Conservation (phyloP, 2,113 vertebrate species). For the Salvelinus alpinus region DNA sequence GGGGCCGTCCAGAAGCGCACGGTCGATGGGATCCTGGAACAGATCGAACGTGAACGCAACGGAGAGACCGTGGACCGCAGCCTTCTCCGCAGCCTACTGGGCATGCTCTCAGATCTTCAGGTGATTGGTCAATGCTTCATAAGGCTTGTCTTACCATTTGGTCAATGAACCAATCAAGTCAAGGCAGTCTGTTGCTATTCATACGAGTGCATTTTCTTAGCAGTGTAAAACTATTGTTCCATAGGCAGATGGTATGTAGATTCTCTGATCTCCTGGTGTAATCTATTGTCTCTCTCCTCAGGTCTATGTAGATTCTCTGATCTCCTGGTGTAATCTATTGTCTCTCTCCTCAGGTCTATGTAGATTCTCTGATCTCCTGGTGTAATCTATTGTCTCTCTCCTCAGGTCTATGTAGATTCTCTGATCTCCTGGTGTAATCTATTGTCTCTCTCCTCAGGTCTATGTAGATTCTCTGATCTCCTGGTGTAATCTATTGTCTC, state of each 20-base stretch:
- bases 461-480: too few relatives aligned
- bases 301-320: conserved; percentile 92
- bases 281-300: conserved; percentile 41
- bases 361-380: background rate
- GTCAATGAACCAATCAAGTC: too few relatives aligned
- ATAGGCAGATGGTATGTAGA: too few relatives aligned
- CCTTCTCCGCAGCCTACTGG: conserved; percentile 92
- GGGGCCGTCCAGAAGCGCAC: conserved; percentile 95
- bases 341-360: background rate
- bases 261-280: background rate
- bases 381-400: background rate
- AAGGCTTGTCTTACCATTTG: too few relatives aligned
- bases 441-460: too few relatives aligned
- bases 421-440: too few relatives aligned
- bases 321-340: background rate
- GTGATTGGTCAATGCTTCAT: conserved; percentile 61
- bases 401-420: conserved; percentile 81
- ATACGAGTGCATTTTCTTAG: too few relatives aligned
- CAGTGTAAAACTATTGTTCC: too few relatives aligned
- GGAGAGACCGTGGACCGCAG: conserved; percentile 96
- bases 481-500: too few relatives aligned
- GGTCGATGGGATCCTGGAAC: conserved; percentile 93
- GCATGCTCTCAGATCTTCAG: conserved; percentile 98
- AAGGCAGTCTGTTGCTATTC: too few relatives aligned
- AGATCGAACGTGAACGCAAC: conserved; percentile 93